phyloP scores from a whole-genome alignment of 1,140 invertebrate genomes.

The Eriosoma lanigerum region DNA sequence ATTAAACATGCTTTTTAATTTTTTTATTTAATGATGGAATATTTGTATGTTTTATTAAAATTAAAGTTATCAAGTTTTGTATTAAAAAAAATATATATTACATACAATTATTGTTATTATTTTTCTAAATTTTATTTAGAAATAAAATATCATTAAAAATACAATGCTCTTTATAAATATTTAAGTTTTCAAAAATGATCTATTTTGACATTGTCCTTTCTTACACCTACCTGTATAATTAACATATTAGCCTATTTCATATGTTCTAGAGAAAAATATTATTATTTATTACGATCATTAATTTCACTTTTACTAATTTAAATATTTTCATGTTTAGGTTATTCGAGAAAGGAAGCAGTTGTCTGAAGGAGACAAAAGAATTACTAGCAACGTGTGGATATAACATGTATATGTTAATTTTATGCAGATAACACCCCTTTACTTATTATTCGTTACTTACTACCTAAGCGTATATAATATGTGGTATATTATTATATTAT shows the following conservation, averaged over 20 bases:
- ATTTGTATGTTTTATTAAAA: too few species aligned
- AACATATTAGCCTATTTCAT: neutral
- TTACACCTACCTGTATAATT: too few species aligned
- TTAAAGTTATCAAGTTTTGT: too few species aligned
- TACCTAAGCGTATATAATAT: neutral
- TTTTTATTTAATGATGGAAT: too few species aligned
- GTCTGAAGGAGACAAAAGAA: constrained; percentile 7
- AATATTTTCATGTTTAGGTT: constrained; percentile 23
- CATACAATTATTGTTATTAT: too few species aligned
- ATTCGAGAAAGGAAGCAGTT: neutral
- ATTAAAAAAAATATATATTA: too few species aligned
- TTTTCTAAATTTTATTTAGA: too few species aligned
- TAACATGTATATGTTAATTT: neutral
- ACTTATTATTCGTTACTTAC: neutral
- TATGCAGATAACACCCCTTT: neutral
- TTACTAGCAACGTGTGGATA: neutral
- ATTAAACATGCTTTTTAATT: too few species aligned
- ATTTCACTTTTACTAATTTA: neutral
- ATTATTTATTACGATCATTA: neutral
- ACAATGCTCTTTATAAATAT: too few species aligned
- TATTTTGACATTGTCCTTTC: too few species aligned
- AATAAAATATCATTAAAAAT: too few species aligned
- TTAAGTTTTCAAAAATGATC: too few species aligned
- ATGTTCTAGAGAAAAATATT: neutral
- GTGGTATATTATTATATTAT: neutral